These are phyloP conservation scores for Acholoe squamosa DNA, from an alignment of 2,888 invertebrate species.

Conservation along the genomic window DNA sequence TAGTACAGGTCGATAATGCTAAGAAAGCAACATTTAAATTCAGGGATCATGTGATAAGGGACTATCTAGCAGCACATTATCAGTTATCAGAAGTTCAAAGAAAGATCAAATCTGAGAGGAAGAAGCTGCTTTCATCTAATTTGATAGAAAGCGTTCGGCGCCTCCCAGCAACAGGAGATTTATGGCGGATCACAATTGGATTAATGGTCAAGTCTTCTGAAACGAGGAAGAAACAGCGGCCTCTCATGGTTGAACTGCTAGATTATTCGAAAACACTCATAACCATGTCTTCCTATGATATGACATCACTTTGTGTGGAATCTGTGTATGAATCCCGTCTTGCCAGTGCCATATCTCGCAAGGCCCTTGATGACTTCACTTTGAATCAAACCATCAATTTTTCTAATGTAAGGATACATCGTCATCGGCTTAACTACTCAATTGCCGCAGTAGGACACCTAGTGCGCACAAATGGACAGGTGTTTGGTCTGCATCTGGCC, in stretches of 20 bases:
- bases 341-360: slow-evolving; percentile 61
- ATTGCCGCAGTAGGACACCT: slow-evolving; percentile 69
- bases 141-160: slow-evolving; percentile 65
- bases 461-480: slow-evolving; percentile 64
- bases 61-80: slow-evolving; percentile 66
- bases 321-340: slow-evolving; percentile 69
- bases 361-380: slow-evolving; percentile 67
- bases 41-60: slow-evolving; percentile 64
- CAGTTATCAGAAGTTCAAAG: slow-evolving; percentile 59
- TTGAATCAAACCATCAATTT: slow-evolving; percentile 69
- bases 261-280: slow-evolving; percentile 59
- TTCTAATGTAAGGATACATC: slow-evolving; percentile 59
- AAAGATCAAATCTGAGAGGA: slow-evolving; percentile 53
- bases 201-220: slow-evolving; percentile 60
- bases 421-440: slow-evolving; percentile 65
- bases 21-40: slow-evolving; percentile 63
- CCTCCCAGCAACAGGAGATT: slow-evolving; percentile 67
- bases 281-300: slow-evolving; percentile 66
- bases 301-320: slow-evolving; percentile 69
- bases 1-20: neutral
- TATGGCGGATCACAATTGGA: slow-evolving; percentile 69
- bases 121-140: slow-evolving; percentile 7
- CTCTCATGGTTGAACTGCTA: slow-evolving; percentile 65
- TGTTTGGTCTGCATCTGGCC: slow-evolving; percentile 69
- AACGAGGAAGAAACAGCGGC: slow-evolving; percentile 49